Evolutionary conservation across 2,797 vertebrate genomes (phyloP).

Genomic region (Rallus crepitans): DNA sequence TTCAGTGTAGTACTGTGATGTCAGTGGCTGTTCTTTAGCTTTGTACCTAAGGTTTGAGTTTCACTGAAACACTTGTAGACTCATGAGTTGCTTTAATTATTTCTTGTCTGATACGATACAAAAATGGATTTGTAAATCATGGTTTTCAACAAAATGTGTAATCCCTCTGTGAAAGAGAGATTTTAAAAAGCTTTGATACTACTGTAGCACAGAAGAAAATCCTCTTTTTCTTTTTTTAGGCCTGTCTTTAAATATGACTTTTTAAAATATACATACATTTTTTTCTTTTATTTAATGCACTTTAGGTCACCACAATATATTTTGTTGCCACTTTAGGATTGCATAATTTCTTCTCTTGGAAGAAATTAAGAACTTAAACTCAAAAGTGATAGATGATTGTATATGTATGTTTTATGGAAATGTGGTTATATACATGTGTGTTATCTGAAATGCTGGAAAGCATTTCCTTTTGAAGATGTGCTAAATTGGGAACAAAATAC

Average conservation of each 20-base stretch:
- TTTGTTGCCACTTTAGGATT: background rate
- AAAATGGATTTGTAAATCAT: background rate
- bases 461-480: background rate
- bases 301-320: background rate
- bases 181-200: background rate
- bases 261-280: background rate
- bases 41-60: background rate
- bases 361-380: background rate
- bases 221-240: background rate
- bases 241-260: background rate
- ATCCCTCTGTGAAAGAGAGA: background rate
- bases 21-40: background rate
- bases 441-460: background rate
- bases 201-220: background rate
- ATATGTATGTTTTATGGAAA: background rate
- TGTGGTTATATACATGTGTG: background rate
- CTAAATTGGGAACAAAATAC: background rate
- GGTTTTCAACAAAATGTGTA: background rate
- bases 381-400: background rate
- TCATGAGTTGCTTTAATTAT: background rate
- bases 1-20: rapidly evolving
- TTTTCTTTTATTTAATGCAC: background rate
- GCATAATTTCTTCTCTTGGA: background rate
- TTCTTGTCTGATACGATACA: background rate
- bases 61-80: background rate